Percentiles rank a stretch among this genome's conserved stretches.
These are phyloP conservation scores for Tenualosa thibaudeaui DNA, from an alignment of 2,797 vertebrate species.

Conservation along the genomic window DNA sequence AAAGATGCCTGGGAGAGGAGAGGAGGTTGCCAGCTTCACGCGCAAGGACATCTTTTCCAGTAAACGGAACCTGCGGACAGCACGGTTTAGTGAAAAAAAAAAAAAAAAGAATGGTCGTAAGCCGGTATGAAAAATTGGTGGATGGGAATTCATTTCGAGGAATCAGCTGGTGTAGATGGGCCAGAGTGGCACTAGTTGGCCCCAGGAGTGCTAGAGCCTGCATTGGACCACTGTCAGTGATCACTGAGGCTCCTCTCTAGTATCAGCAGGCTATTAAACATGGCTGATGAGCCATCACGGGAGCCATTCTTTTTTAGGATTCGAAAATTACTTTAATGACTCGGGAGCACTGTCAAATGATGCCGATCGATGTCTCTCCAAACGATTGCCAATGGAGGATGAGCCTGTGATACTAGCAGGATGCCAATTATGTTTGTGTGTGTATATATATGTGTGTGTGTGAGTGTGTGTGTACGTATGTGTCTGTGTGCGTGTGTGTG, in stretches of 20 bases:
- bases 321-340: not conserved
- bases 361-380: constrained; percentile 6
- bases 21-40: not conserved
- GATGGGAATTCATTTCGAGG: not conserved
- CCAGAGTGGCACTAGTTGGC: not conserved
- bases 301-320: not conserved
- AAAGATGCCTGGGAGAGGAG: not conserved
- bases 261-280: constrained; percentile 13
- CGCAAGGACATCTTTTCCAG: not conserved
- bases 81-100: not conserved
- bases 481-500: not conserved
- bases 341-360: not conserved
- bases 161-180: not conserved
- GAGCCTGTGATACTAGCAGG: not conserved
- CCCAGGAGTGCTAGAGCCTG: not conserved
- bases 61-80: not conserved
- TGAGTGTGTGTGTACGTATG: not conserved
- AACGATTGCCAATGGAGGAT: not conserved
- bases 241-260: not conserved
- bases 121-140: not conserved
- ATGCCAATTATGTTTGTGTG: constrained; percentile 6
- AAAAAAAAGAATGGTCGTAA: not conserved
- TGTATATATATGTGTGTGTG: constrained; percentile 2
- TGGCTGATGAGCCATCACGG: not conserved
- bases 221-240: not conserved